Conservation (phyloP, 2,797 vertebrate species). For the Girardinus metallicus region DNA sequence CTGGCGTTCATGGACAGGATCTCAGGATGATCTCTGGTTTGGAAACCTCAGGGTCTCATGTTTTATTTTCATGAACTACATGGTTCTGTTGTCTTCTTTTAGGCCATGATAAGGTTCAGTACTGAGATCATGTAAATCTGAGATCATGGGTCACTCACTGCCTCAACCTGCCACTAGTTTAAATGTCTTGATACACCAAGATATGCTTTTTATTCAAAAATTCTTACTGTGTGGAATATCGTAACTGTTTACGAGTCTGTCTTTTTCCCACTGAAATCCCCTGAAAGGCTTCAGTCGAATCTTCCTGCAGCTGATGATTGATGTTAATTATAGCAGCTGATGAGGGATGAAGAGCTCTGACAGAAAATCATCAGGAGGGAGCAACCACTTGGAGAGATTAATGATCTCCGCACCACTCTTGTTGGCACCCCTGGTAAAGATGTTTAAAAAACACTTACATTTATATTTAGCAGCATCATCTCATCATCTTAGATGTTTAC, state of each 20-base stretch:
- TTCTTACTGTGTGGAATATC: not conserved
- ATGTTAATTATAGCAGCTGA: slow-evolving; percentile 10
- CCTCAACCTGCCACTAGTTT: not conserved
- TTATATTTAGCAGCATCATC: not conserved
- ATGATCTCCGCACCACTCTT: not conserved
- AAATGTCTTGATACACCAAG: not conserved
- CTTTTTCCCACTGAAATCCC: not conserved
- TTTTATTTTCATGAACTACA: not conserved
- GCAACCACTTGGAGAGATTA: not conserved
- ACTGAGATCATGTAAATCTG: not conserved
- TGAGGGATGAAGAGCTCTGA: not conserved
- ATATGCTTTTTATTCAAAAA: not conserved
- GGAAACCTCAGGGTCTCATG: not conserved
- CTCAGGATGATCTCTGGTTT: not conserved
- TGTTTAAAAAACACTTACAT: slow-evolving; percentile 1
- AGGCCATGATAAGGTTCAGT: not conserved
- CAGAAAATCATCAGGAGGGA: slow-evolving; percentile 1
- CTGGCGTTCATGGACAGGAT: not conserved
- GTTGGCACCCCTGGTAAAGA: not conserved
- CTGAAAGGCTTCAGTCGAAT: not conserved
- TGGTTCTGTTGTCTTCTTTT: not conserved
- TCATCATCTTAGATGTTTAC: not conserved
- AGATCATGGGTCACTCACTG: not conserved
- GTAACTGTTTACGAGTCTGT: not conserved
- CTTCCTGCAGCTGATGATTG: not conserved